Evolutionary conservation across 2,888 invertebrate genomes (phyloP), one percentile per base, ranked within the genome.

Genomic region (Drosophila nigritarsus): DNA sequence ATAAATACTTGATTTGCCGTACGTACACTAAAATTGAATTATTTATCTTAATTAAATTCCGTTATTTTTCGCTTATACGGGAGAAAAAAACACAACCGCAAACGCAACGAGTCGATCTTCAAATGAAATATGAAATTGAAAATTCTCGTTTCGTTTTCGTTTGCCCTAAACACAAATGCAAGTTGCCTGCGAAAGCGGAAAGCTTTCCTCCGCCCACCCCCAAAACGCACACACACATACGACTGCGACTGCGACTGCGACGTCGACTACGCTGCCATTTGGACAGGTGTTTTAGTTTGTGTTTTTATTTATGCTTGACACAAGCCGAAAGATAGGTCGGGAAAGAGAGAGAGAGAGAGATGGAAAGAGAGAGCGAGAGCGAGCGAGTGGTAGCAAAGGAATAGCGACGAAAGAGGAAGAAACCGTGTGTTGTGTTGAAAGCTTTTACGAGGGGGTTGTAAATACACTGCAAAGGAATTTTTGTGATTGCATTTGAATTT

Each of bases 201-300:
- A 84, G 89, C 89, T 89, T 88, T 88, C 48, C 75, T 51, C 75
- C 45, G 15, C 15, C 24, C 72, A 65, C 65, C 73, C 70, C 34
- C 63, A 45, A 40, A 15, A 7, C n/a, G 24, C 29, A 42, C 36
- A 48, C n/a, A 27, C 9, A 42, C 36, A 29, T 45, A 53, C n/a
- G 42, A 55, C 53, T 40, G 45, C 67, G 54, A 45, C 60, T n/a
- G 56, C 50, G 54, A 45, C 60, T n/a, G 53, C 50, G 54, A 50
- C 48, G n/a, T 62, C 72, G 64, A 71, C 89, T 54, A 77, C 74
- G 63, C 78, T 68, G 75, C 72, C 80, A 78, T 88, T 71, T 87
- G 86, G 83, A 90, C 87, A 87, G 87, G 87, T 87, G 87, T 90
- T 87, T 87, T 75, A 53, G 83, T 71, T 73, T 77, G 78, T 67